phyloP scores from a whole-genome alignment of 1,140 invertebrate genomes.

The Drosophila punjabiensis region DNA sequence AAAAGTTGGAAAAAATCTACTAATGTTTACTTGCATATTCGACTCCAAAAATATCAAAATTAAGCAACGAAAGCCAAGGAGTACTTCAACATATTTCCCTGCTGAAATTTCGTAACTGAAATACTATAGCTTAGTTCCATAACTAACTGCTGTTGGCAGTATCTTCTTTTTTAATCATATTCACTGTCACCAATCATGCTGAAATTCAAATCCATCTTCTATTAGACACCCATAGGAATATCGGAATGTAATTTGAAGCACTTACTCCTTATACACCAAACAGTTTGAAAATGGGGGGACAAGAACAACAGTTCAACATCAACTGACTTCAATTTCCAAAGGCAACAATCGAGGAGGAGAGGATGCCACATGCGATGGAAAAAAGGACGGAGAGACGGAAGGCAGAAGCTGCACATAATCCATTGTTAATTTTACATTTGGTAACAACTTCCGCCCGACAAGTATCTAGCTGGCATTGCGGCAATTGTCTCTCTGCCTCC shows the following conservation, averaged over 20 bases:
- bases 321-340: conserved; percentile 16
- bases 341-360: conserved; percentile 10
- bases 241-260: conserved; percentile 5
- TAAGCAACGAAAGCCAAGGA: not conserved
- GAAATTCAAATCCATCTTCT: conserved; percentile 16
- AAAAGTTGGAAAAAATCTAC: too few relatives aligned
- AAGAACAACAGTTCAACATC: conserved; percentile 10
- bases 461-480: conserved; percentile 19
- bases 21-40: not conserved
- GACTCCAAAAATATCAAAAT: not conserved
- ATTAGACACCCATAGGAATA: not conserved
- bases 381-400: conserved; percentile 12
- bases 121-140: not conserved
- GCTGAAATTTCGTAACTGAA: not conserved
- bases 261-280: not conserved
- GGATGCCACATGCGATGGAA: conserved; percentile 6
- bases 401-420: conserved; percentile 45
- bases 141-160: conserved; percentile 1
- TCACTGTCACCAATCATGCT: not conserved
- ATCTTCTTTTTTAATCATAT: conserved; percentile 4
- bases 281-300: not conserved
- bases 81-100: not conserved
- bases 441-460: conserved; percentile 57
- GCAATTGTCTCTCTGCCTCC: conserved; percentile 35
- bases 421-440: conserved; percentile 71